phyloP scores from a whole-genome alignment of 2,888 invertebrate genomes.

The Parasteatoda lunata region DNA sequence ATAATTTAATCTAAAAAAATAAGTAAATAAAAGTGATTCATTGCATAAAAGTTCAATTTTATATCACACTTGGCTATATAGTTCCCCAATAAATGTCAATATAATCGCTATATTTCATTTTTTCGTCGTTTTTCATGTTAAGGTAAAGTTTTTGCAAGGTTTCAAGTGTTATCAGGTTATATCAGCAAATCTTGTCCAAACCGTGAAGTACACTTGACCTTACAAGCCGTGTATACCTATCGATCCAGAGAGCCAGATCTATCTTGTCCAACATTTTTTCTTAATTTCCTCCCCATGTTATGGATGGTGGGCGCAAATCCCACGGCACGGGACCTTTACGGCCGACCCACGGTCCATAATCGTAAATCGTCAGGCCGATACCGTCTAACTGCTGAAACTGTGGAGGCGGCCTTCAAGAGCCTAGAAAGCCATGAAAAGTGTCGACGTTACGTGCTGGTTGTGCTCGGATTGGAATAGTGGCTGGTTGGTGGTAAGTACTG shows the following conservation, averaged over 20 bases:
- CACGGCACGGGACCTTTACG: conserved; percentile 18
- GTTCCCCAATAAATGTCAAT: too few relatives aligned
- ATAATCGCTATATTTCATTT: too few relatives aligned
- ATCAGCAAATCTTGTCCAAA: neutral
- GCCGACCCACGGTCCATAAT: conserved; percentile 21
- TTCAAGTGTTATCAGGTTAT: too few relatives aligned
- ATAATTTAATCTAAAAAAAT: too few relatives aligned
- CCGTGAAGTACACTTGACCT: neutral
- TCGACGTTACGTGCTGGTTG: conserved; percentile 33
- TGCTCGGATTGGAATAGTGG: neutral
- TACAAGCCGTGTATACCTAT: neutral
- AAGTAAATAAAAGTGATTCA: too few relatives aligned
- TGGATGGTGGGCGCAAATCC: conserved; percentile 23
- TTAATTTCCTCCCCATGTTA: neutral
- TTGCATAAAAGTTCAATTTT: too few relatives aligned
- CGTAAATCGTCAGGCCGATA: conserved; percentile 19
- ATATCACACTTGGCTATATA: too few relatives aligned
- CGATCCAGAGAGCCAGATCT: neutral
- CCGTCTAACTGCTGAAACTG: conserved; percentile 13
- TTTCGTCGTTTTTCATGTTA: too few relatives aligned
- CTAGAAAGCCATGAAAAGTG: conserved; percentile 40
- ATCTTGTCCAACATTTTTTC: neutral
- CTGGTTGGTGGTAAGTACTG: conserved; percentile 15
- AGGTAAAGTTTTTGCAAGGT: too few relatives aligned
- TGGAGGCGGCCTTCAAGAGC: conserved; percentile 16